Evolutionary conservation across 1,140 invertebrate species (phyloP), one percentile per base, ranked within the genome.

Genomic region (Hydropsyche tenuis): DNA sequence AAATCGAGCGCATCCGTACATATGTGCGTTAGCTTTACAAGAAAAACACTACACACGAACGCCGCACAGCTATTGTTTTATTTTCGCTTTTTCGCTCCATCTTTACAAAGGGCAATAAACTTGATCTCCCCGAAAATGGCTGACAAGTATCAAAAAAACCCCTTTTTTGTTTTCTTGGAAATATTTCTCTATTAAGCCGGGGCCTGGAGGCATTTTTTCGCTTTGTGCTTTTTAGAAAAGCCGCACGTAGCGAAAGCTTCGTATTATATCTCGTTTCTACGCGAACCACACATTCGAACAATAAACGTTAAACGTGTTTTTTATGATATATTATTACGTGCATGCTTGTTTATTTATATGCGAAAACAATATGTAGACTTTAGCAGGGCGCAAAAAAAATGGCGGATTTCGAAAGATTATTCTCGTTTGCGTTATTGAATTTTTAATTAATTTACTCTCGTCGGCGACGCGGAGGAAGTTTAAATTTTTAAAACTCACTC

Each of bases 151-250:
- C 27, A 65, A 42, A 65, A 63, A 42, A 65, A 2, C 43, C 43
- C 43, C n/a, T 65, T 65, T 65, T 65, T 65, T 43, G 27, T 65
- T 65, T 65, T 22, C 18, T 9, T 7, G 30, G 63, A 65, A 65
- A 65, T 65, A 65, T 65, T 65, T 65, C 63, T 65, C 63, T 65
- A 65, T 65, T 65, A 65, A 43, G 37, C 30, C 3, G 43, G 18
- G 16, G 16, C 63, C 37, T 16, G 22, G 14, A 9, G 30, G 43
- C 30, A 65, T 9, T 65, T 65, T 65, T 65, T 65, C 63, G 16
- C 37, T 65, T 43, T 43, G 63, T 65, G 27, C 30, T 37, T 65
- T 65, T 65, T 16, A 20, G n/a, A 65, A 65, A 65, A 23, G 63
- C 22, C 63, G 25, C 14, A 30, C n/a, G 30, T 65, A 46, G 43